These are phyloP conservation scores for Fukomys damarensis DNA, from an alignment of 2,113 vertebrate genomes.

Conservation along the genomic window DNA sequence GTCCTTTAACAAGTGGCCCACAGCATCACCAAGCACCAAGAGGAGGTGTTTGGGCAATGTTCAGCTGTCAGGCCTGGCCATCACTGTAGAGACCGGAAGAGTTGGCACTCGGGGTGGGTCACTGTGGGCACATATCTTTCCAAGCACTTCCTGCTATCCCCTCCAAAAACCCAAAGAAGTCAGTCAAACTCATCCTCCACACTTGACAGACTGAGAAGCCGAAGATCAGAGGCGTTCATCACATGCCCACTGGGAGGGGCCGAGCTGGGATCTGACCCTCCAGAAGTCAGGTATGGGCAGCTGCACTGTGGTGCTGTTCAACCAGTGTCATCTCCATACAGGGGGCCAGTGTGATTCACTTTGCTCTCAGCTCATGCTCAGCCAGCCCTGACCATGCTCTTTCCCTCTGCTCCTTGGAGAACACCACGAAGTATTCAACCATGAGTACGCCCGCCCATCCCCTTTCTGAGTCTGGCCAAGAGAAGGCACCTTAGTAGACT, in stretches of 20 bases:
- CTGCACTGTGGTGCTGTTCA: neutral
- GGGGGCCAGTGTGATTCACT: neutral
- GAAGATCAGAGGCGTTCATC: neutral
- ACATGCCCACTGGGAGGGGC: too few species aligned
- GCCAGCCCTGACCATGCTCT: neutral
- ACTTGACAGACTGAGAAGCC: neutral
- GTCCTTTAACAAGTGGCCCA: neutral
- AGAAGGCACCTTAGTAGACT: neutral
- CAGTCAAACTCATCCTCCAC: neutral
- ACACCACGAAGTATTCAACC: neutral
- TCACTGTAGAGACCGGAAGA: neutral
- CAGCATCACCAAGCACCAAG: neutral
- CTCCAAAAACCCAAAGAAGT: neutral
- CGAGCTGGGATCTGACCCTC: neutral
- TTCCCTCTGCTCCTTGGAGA: neutral
- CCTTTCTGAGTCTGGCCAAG: neutral
- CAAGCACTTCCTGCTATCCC: neutral
- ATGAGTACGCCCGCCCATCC: neutral
- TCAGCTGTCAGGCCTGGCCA: neutral
- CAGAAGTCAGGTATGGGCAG: too few species aligned
- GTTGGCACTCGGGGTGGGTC: neutral
- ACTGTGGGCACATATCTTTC: fast-evolving
- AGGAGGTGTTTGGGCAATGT: too few species aligned
- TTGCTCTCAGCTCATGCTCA: neutral
- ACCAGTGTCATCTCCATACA: neutral